Evolutionary conservation across 37 sponge, comb jelly and placozoan species (phyloP).

Genomic region (Cliona cf. orientalis): DNA sequence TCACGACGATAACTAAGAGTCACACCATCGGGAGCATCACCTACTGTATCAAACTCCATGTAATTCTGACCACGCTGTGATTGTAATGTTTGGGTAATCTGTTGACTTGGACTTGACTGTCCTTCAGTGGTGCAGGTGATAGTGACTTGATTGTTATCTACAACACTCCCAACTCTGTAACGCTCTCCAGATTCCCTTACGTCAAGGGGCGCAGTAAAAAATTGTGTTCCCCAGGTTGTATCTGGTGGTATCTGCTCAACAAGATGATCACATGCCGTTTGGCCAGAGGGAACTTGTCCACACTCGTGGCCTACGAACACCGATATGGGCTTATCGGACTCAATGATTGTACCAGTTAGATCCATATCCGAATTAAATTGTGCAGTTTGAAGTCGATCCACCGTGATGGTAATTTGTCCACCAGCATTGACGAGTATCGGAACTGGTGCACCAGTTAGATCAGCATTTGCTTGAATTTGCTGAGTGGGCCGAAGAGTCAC

Average conservation of each 20-base stretch:
- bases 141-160: conserved; percentile 29
- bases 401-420: too few relatives aligned
- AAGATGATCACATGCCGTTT: conserved; percentile 61
- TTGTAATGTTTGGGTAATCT: too few relatives aligned
- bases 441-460: too few relatives aligned
- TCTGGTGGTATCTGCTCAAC: conserved; percentile 63
- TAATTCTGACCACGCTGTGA: too few relatives aligned
- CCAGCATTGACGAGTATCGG: too few relatives aligned
- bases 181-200: conserved; percentile 28
- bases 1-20: conserved; percentile 8
- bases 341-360: conserved; percentile 46
- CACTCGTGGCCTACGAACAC: conserved; percentile 54
- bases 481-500: too few relatives aligned
- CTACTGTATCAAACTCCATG: conserved; percentile 14
- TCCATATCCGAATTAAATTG: background rate
- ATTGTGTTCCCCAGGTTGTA: conserved; percentile 18
- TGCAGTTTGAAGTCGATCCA: background rate
- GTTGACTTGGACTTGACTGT: too few relatives aligned
- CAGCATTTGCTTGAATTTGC: too few relatives aligned
- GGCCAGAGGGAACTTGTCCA: conserved; percentile 34
- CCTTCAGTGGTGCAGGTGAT: conserved; percentile 39
- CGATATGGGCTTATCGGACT: conserved; percentile 31
- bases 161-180: conserved; percentile 20
- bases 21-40: background rate
- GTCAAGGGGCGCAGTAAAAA: conserved; percentile 17